Base-by-base conservation (phyloP, 1,140 invertebrate genomes). In the Solenopsis fugax region DNA sequence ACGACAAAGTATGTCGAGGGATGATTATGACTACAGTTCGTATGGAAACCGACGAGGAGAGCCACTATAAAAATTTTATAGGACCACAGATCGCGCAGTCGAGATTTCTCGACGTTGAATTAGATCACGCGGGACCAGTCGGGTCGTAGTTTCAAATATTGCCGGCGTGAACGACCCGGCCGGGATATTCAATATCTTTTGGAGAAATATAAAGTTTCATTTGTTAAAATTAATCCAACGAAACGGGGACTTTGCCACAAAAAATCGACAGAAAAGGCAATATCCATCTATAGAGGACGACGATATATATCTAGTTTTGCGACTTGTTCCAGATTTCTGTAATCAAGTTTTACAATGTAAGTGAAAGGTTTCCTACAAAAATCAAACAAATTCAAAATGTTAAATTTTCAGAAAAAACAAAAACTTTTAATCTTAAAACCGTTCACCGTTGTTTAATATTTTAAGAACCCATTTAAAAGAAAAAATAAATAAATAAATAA, bases 51-150 rank as follows among this genome's bases (percentile, higher is more conserved):
- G 13, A 41, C n/a, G 48, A 24, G 37, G 13, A 54, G n/a, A 58
- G 12, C 2, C 7, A 37, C 29, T 56, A 16, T 45, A 71, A 81
- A 81, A 81, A 81, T 56, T 71, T 71, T 81, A 69, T 71, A 45
- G 64, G 18, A 1, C 5, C 41, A 34, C 37, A 10, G 29, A 54
- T 69, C 12, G 16, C 21, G 21, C 21, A 16, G 2, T 54, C 6
- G 34, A 80, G 62, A 80, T 54, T 56, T 78, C 50, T 65, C 54
- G 12, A 13, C 48, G 21, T 56, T 71, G 18, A 71, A 54, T 81
- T 71, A 56, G 65, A 29, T 45, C 9, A 7, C 41, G 41, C 41
- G 1, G 16, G 21, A 41, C 50, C 29, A 34, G 16, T 56, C 21
- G 21, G 34, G 13, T 54, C 64, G n/a, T 54, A 41, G 24, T 21